Percentiles rank a stretch among this genome's conserved stretches.
Conservation (phyloP, 2,113 vertebrate genomes). For the Morone chrysops region DNA sequence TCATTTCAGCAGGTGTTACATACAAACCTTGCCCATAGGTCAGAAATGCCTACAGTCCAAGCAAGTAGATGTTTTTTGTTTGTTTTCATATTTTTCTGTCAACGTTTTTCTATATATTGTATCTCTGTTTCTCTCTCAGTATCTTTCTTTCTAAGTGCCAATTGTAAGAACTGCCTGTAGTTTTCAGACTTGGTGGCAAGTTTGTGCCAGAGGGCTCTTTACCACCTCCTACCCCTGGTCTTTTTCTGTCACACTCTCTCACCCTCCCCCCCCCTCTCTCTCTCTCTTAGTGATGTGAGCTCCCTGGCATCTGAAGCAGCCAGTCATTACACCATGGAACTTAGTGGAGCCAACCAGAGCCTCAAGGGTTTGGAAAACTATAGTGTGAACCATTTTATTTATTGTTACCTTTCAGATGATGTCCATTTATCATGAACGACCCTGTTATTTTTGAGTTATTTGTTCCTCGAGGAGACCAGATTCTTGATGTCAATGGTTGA, state of each 20-base stretch:
- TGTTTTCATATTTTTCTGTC: background rate
- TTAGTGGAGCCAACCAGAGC: constrained; percentile 50
- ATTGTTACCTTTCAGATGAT: constrained; percentile 47
- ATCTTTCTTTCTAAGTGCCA: background rate
- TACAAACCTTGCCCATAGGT: background rate
- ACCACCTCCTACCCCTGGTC: constrained; percentile 17
- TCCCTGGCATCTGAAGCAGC: constrained; percentile 71
- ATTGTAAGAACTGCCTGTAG: background rate
- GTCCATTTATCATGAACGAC: constrained; percentile 33
- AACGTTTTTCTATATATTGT: background rate
- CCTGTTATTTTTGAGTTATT: constrained; percentile 39
- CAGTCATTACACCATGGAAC: constrained; percentile 77
- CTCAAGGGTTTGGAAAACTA: constrained; percentile 59
- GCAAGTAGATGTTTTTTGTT: background rate
- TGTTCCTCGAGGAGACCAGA: background rate
- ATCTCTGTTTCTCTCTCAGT: background rate
- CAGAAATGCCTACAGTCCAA: background rate
- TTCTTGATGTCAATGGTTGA: background rate
- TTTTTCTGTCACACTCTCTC: constrained; percentile 7
- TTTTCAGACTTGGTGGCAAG: constrained; percentile 17
- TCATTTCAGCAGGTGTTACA: background rate
- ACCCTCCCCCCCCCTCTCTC: too few relatives aligned
- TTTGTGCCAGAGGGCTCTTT: constrained; percentile 28
- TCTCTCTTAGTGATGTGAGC: constrained; percentile 65
- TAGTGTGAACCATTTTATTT: constrained; percentile 59